Evolutionary conservation across 2,797 vertebrate genomes (phyloP).

Genomic region (Sphenopsis melanotis): DNA sequence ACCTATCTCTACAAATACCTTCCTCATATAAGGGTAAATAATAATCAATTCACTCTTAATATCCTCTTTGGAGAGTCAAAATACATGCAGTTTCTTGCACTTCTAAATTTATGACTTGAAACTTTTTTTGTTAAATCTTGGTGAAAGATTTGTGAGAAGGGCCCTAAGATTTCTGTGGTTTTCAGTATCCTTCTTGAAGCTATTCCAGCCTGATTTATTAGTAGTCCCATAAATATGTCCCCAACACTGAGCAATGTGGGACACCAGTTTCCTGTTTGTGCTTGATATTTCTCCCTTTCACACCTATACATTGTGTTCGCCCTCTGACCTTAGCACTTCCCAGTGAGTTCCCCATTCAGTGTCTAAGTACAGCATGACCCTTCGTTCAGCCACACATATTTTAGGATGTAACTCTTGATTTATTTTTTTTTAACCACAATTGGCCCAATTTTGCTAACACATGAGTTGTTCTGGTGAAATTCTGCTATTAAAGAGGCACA

Average conservation of each 20-base stretch:
- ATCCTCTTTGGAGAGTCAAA: not conserved
- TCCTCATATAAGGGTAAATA: not conserved
- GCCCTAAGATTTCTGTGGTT: not conserved
- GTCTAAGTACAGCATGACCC: not conserved
- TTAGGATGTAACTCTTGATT: not conserved
- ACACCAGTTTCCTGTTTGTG: not conserved
- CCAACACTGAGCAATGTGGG: not conserved
- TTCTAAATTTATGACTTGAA: not conserved
- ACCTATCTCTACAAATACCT: not conserved
- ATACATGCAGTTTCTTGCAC: not conserved
- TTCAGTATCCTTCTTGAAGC: not conserved
- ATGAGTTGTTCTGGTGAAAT: not conserved
- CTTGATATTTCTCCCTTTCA: not conserved
- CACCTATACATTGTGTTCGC: not conserved
- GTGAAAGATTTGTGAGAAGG: not conserved
- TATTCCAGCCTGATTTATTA: not conserved
- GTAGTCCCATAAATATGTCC: not conserved
- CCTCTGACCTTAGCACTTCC: not conserved
- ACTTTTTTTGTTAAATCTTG: not conserved
- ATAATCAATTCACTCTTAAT: not conserved
- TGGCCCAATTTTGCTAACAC: not conserved
- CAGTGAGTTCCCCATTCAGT: not conserved
- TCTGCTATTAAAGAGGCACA: not conserved
- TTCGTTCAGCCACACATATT: not conserved
- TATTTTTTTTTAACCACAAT: not conserved